Evolutionary conservation across 53 echinoderm and acorn worm species (phyloP), one percentile per base, ranked within the genome.

Genomic region (Stichopus horrens): DNA sequence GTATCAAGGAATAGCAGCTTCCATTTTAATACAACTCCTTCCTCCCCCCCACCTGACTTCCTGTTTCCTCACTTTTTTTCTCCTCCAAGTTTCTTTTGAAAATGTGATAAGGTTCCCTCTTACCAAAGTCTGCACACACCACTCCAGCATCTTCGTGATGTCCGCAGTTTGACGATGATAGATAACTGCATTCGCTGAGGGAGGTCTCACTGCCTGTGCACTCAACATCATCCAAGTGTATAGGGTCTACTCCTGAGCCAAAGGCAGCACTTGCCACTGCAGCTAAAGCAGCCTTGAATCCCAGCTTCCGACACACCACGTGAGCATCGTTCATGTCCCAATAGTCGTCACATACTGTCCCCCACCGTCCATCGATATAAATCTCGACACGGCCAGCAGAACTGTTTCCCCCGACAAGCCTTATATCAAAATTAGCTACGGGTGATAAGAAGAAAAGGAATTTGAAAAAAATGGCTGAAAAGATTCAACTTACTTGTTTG

Each of bases 121-220:
- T 37, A 37, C 37, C 37, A 2, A 37, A 37, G 2, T 37, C 37
- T 37, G 37, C 37, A 81, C 93, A 91, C 21, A 75, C 52, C 7
- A 93, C 93, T 9, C 93, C 91, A 20, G 93, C 93, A 86, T 91
- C 93, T 73, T 93, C 93, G n/a, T 23, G 8, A 57, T 93, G 93
- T 11, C 83, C 71, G 21, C 93, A 93, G 82, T 94, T 88, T n/a
- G 86, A 73, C 16, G 86, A 7, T 9, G 84, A 86, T 5, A 52
- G 58, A 37, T 83, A 83, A 52, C 66, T 63, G 55, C 93, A 93
- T 4, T 77, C 71, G 16, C 76, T 79, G 5, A 93, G 56, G 23
- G 86, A 88, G 5, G 67, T 60, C 88, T 93, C 93, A 5, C 52
- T 52, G 8, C 93, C 93, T 22, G 53, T 76, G 83, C 93, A 93